phyloP scores from a whole-genome alignment of 2,888 invertebrate species.

The Strigamia maritima region DNA sequence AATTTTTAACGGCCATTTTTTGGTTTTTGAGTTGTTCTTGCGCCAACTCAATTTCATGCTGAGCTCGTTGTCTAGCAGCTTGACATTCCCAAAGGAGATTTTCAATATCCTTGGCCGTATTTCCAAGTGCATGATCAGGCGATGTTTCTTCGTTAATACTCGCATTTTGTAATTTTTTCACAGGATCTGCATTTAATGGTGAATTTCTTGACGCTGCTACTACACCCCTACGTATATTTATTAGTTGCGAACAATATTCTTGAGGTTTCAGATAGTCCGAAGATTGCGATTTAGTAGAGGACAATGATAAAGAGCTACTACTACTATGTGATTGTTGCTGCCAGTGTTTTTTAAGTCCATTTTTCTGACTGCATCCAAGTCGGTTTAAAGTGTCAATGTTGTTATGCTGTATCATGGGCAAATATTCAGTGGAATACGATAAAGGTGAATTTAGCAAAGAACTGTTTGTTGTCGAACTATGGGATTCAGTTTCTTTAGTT shows the following conservation, averaged over 20 bases:
- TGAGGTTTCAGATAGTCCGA: constrained; percentile 16
- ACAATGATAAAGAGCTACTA: constrained; percentile 1
- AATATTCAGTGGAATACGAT: not conserved
- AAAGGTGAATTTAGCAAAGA: not conserved
- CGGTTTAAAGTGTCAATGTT: not conserved
- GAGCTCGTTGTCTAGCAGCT: constrained; percentile 31
- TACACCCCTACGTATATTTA: constrained; percentile 31
- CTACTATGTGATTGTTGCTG: not conserved
- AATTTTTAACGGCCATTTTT: constrained; percentile 33
- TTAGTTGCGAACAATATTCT: constrained; percentile 26
- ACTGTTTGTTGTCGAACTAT: not conserved
- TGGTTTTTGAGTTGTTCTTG: constrained; percentile 36
- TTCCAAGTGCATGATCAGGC: not conserved
- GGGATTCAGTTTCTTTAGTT: not conserved
- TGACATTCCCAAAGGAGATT: constrained; percentile 36
- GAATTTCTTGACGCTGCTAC: constrained; percentile 15
- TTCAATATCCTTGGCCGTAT: constrained; percentile 26
- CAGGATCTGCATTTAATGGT: not conserved
- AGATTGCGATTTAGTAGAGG: constrained; percentile 5
- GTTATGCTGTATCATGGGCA: not conserved
- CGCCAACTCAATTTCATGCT: constrained; percentile 36
- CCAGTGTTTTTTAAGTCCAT: not conserved
- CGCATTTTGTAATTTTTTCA: not conserved
- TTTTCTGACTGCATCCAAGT: not conserved
- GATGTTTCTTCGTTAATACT: not conserved